Conservation (phyloP, 1,140 invertebrate genomes). For the Zaprionus davidi region DNA sequence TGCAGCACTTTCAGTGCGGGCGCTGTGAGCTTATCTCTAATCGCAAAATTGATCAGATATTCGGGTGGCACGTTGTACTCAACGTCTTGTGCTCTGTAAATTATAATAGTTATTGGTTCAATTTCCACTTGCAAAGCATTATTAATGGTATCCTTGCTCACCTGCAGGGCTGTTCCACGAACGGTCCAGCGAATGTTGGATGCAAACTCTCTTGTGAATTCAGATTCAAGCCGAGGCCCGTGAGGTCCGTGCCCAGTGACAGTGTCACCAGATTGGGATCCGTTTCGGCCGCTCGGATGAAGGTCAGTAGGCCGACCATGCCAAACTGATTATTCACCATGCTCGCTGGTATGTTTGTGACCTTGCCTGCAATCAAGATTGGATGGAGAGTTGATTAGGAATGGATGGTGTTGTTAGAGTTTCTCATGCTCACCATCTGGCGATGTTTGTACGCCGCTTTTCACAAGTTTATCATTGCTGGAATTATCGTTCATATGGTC, state of each 20-base stretch:
- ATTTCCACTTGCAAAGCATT: not conserved
- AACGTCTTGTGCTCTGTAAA: conserved; percentile 96
- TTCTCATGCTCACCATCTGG: conserved; percentile 90
- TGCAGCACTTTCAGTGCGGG: conserved; percentile 98
- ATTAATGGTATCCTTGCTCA: conserved; percentile 41
- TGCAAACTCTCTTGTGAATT: conserved; percentile 98
- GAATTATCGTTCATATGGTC: conserved; percentile 84
- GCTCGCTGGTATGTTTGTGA: conserved; percentile 98
- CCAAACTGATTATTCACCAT: conserved; percentile 99
- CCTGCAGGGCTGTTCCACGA: conserved; percentile 97
- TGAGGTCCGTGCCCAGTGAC: conserved; percentile 98
- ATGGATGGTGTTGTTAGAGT: not conserved
- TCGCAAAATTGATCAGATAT: conserved; percentile 97
- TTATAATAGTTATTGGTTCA: not conserved
- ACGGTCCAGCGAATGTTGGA: conserved; percentile 98
- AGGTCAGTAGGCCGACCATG: conserved; percentile 98
- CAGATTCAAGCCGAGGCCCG: conserved; percentile 98
- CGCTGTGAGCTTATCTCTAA: conserved; percentile 96
- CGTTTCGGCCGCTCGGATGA: conserved; percentile 98
- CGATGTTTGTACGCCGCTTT: conserved; percentile 96
- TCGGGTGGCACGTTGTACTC: conserved; percentile 99
- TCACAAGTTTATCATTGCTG: conserved; percentile 85
- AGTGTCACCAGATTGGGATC: conserved; percentile 97
- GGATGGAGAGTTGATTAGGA: conserved; percentile 37
- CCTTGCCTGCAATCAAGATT: conserved; percentile 88